Percentiles rank a stretch among this genome's conserved stretches.
Evolutionary conservation across 1,140 invertebrate genomes (phyloP).

Genomic region (Hylaeus anthracinus): DNA sequence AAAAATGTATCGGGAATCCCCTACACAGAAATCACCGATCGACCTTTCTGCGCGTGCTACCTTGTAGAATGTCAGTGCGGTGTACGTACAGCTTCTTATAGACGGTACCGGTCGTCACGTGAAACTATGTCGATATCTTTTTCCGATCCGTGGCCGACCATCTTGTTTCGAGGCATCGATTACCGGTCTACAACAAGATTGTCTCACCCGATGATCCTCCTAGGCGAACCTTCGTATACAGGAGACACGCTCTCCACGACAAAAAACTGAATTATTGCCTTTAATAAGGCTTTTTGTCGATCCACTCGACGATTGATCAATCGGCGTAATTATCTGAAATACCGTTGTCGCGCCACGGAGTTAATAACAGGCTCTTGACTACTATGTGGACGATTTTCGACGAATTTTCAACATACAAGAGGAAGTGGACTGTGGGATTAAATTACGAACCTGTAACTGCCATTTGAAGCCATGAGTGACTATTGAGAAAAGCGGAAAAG

Average conservation of each 20-base stretch:
- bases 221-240: background rate
- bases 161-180: background rate
- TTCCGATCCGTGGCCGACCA: background rate
- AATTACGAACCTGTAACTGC: conserved; percentile 9
- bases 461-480: background rate
- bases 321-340: conserved; percentile 12
- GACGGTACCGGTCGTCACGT: conserved; percentile 22
- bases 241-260: background rate
- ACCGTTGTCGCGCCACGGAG: conserved; percentile 13
- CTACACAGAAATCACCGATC: conserved; percentile 13
- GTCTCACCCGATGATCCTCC: background rate
- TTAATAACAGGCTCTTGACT: conserved; percentile 4
- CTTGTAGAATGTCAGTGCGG: background rate
- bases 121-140: conserved; percentile 44
- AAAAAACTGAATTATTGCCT: conserved; percentile 7
- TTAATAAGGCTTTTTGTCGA: background rate
- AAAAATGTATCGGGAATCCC: background rate
- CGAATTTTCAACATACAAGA: background rate
- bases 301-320: background rate
- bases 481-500: background rate
- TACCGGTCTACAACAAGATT: background rate
- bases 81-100: background rate
- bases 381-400: conserved; percentile 10
- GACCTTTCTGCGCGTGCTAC: background rate
- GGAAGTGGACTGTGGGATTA: background rate